These are phyloP conservation scores for Hirtodrosophila confusa DNA, from an alignment of 2,888 invertebrate species.

Conservation along the genomic window DNA sequence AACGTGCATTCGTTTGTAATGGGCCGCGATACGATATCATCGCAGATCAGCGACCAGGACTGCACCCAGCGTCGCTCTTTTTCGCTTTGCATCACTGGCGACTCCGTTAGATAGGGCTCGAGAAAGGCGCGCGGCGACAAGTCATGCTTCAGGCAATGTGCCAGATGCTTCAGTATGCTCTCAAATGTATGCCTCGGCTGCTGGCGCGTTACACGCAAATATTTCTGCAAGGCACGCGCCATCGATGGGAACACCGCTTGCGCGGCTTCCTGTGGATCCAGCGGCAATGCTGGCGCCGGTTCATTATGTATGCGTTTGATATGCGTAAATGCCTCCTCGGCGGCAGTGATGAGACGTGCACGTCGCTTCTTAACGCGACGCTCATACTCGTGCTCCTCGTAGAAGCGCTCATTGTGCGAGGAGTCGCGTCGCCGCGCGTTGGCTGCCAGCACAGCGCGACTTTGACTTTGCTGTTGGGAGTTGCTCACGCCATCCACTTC, in stretches of 20 bases:
- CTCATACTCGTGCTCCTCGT: constrained; percentile 99
- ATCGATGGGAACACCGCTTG: constrained; percentile 99
- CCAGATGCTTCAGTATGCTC: constrained; percentile 94
- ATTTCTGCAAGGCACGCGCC: constrained; percentile 98
- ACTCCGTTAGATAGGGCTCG: constrained; percentile 94
- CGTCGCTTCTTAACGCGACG: constrained; percentile 94
- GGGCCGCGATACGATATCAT: constrained; percentile 94
- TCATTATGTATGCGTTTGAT: constrained; percentile 92
- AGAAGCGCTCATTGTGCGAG: constrained; percentile 98
- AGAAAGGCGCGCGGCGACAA: constrained; percentile 97
- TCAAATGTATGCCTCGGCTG: constrained; percentile 98
- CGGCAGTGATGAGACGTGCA: constrained; percentile 95
- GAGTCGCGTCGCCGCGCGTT: constrained; percentile 94
- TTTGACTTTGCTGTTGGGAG: constrained; percentile 89
- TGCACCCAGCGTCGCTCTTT: constrained; percentile 93
- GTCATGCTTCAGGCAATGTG: constrained; percentile 96
- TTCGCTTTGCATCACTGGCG: constrained; percentile 93
- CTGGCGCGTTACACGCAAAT: constrained; percentile 96
- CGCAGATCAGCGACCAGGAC: constrained; percentile 98
- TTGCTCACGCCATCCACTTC: constrained; percentile 95
- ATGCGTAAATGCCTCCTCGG: constrained; percentile 99
- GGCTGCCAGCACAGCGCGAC: constrained; percentile 89
- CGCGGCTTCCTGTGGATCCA: constrained; percentile 98
- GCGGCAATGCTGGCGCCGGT: constrained; percentile 91
- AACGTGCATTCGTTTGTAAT: constrained; percentile 93